Evolutionary conservation across 2,797 vertebrate species (phyloP), one percentile per base, ranked within the genome.

Genomic region (Phoebastria nigripes): DNA sequence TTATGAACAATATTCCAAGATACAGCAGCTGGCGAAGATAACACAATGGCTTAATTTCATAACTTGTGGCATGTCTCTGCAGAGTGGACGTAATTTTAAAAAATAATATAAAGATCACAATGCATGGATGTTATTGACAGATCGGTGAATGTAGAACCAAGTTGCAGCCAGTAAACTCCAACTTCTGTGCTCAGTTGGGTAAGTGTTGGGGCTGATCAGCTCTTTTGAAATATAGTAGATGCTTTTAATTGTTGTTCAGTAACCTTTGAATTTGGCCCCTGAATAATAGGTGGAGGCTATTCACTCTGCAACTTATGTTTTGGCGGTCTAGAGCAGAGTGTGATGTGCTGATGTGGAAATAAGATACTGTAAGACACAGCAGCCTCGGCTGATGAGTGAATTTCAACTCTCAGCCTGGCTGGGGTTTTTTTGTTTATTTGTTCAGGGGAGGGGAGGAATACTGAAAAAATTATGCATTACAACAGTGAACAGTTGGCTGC

Each of bases 401-500:
- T 77, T 92, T 86, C 63, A 87, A 8, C 78, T 89, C 89, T 70
- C 54, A 70, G 24, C 61, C 56, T 73, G 47, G 24, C 24, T 89
- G 41, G 4, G 7, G 0, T 37, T 29, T 55, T 28, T 61, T 79
- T 59, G 44, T 72, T 82, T 74, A 54, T 96, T 94, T 92, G 31
- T 76, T 83, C 19, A 28, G 46, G 31, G 66, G 29, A 46, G 24
- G 17, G 8, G 28, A 8, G 21, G 8, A 61, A 81, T 63, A 58
- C 37, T 63, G 39, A 70, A 80, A 89, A 85, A 62, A 69, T 11
- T 54, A 18, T 29, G 25, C 76, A 41, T 78, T 82, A 78, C 46
- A 86, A 18, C 56, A 94, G 74, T 33, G 56, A 93, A 80, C 90
- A 78, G 42, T 89, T 96, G 93, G 86, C 76, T 62, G 56, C 61